Conservation (phyloP, 2,797 vertebrate species). For the Rhincodon typus region DNA sequence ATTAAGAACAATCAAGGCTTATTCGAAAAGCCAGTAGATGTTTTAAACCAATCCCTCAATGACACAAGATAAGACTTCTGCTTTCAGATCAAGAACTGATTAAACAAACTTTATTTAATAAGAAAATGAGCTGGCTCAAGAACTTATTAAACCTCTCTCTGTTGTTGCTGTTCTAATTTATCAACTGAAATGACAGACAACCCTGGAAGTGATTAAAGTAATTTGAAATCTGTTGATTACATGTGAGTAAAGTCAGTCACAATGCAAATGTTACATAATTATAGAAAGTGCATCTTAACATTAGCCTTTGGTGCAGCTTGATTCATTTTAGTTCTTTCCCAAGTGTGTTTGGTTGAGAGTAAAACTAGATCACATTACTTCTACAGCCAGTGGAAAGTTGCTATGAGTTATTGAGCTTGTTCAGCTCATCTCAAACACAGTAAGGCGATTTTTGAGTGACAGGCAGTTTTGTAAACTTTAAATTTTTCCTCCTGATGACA, state of each 20-base stretch:
- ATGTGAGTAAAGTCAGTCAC: neutral
- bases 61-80: neutral
- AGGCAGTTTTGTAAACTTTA: neutral
- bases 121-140: neutral
- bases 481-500: neutral
- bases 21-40: neutral
- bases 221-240: slow-evolving; percentile 6
- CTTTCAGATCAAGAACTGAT: neutral
- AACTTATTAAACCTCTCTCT: neutral
- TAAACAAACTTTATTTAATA: neutral
- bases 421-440: neutral
- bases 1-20: neutral
- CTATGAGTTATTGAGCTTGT: neutral
- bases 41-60: neutral
- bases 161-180: neutral
- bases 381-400: neutral
- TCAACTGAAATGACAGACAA: neutral
- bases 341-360: neutral
- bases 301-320: neutral
- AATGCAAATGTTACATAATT: neutral
- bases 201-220: neutral
- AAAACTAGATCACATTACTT: neutral
- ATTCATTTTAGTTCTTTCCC: neutral
- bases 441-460: neutral
- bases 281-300: neutral